Base-by-base conservation (phyloP, 2,113 vertebrate genomes). In the Ictalurus punctatus region DNA sequence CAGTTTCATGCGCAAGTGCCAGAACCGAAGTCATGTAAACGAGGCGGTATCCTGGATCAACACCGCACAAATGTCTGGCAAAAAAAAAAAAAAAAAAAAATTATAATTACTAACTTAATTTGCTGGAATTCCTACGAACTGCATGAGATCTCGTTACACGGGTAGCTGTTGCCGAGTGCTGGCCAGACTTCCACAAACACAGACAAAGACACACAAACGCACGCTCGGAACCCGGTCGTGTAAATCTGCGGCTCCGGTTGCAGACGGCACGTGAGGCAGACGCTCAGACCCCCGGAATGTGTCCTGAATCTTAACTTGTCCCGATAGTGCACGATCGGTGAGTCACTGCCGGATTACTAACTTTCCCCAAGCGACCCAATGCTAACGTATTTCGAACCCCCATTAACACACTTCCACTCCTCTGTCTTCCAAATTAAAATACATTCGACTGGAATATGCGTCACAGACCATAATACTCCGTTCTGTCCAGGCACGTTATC, bases 341-440 rank as follows among this genome's bases (percentile, higher is more conserved):
- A 87, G 80, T 89, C 73, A 86, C 52, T 89, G 56, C 73, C 65
- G 73, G 59, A 85, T 85, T 74, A 54, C 58, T 65, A 89, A n/a
- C 83, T 54, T n/a, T 79, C 16, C 52, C 30, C 37, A 17, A 58
- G 59, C 17, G n/a, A 65, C 86, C 69, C 9, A 61, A 56, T 34
- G 83, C 83, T 80, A 9, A 40, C 23, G 25, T 58, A 52, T 85
- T 81, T 85, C 88, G 40, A 78, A 79, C 19, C 59, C 23, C n/a
- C 73, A 25, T 52, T 58, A 79, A 52, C 67, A 63, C 71, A 67
- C 44, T 65, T 85, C 13, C 25, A 21, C 25, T 30, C 76, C 19
- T 82, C 37, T 0, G 54, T 21, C 30, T 34, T 73, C 27, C 0
- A 27, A 58, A 56, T 27, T 27, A 10, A 84, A 67, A 84, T 54